Evolutionary conservation across 2,113 vertebrate species (phyloP).

Genomic region (Gallinago jamesoni): DNA sequence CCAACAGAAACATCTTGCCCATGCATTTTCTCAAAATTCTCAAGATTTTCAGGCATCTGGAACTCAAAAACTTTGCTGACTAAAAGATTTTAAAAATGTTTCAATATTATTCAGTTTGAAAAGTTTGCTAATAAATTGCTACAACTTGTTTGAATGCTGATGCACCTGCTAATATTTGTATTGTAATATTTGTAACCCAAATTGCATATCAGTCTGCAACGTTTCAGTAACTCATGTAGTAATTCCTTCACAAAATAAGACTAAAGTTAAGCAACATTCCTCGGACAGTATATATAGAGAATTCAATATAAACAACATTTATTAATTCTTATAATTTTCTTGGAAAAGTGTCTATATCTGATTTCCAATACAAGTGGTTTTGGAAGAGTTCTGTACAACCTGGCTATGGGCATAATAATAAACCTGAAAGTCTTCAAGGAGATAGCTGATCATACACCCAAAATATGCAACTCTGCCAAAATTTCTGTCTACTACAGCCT

Average conservation of each 20-base stretch:
- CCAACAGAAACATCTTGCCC: neutral
- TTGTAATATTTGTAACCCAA: too few relatives aligned
- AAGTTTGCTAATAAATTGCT: neutral
- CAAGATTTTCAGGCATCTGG: neutral
- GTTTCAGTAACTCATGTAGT: neutral
- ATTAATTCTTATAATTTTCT: neutral
- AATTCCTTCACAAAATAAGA: neutral
- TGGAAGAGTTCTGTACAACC: neutral
- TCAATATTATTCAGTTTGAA: neutral
- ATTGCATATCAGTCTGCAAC: neutral
- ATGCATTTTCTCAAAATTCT: neutral
- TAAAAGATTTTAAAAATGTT: neutral
- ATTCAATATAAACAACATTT: neutral
- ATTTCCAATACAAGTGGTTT: neutral
- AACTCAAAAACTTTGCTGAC: neutral
- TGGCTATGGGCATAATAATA: neutral
- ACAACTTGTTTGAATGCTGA: neutral
- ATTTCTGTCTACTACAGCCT: neutral
- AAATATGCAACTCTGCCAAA: neutral
- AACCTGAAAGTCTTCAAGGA: neutral
- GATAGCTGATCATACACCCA: neutral
- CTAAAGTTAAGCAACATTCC: neutral
- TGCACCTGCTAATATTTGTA: neutral
- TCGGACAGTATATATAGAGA: neutral
- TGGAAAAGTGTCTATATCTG: neutral